A percentile compares a stretch with the other conserved stretches of the same genome.
Conservation (phyloP, 1,140 invertebrate species). For the Philotrypesis tridentata region DNA sequence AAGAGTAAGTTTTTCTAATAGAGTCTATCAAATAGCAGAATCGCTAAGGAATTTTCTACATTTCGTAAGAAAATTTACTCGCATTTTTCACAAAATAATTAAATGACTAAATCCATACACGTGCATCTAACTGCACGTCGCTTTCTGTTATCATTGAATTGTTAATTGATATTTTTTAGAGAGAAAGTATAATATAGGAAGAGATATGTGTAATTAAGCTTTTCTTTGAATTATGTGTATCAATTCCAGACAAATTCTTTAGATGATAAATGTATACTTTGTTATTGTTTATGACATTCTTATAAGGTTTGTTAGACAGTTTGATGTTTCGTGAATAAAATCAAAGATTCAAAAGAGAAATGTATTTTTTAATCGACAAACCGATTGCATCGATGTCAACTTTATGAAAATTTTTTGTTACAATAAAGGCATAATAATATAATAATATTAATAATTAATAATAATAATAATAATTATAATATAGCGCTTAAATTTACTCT, state of each 20-base stretch:
- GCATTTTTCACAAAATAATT: conserved; percentile 12
- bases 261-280: conserved; percentile 23
- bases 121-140: background rate
- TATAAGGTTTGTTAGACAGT: conserved; percentile 29
- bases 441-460: conserved; percentile 28
- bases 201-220: conserved; percentile 11
- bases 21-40: conserved; percentile 4
- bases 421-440: conserved; percentile 34
- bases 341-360: conserved; percentile 16
- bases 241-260: background rate
- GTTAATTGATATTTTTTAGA: conserved; percentile 1
- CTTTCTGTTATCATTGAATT: background rate
- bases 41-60: conserved; percentile 11
- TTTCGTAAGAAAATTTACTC: background rate
- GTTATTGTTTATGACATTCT: conserved; percentile 31
- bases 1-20: conserved; percentile 26
- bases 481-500: conserved; percentile 38
- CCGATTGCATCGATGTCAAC: conserved; percentile 22
- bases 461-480: conserved; percentile 33
- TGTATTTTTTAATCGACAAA: conserved; percentile 34
- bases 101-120: background rate
- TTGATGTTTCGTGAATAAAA: conserved; percentile 43
- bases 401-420: conserved; percentile 18
- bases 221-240: conserved; percentile 11
- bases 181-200: conserved; percentile 2